Evolutionary conservation across 2,888 invertebrate genomes (phyloP), one percentile per base, ranked within the genome.

Genomic region (Creontiades dilutus): DNA sequence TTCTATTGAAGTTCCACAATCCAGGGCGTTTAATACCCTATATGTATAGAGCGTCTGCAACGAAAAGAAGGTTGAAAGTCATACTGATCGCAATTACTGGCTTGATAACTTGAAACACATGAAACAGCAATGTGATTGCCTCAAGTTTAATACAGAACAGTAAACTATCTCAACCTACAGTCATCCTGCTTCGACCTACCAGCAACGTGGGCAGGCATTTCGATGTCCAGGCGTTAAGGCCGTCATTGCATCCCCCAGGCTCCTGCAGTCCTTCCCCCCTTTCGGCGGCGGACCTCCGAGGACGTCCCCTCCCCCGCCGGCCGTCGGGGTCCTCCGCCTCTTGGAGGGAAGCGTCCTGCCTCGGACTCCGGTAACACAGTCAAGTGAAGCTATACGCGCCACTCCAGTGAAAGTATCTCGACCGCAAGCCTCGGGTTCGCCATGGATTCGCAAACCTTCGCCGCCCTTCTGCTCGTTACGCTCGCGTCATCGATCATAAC

Each of bases 351-450:
- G 23, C 19, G 23, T 47, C 55, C 52, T 82, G 82, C 23, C 48
- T 37, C 23, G 48, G 47, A 82, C 52, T n/a, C 23, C 82, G 78
- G 46, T 46, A 37, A 47, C 82, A 23, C 82, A 48, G 82, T 52
- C 82, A 52, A 82, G 78, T 47, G 61, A 78, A 78, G 37, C 46
- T 46, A 78, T 37, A 78, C 68, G 86, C 86, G 76, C 86, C 75
- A 86, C 86, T 86, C 47, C 75, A 86, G 86, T 86, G 86, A 86
- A 86, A 86, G 86, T 86, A 86, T 86, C 48, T 19, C 86, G 76
- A 86, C 37, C 68, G 61, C 86, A 27, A 75, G 75, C 27, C 52
- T 19, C 68, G 76, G 85, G 86, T 75, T 86, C 68, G 86, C 86
- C 76, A 86, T 86, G 86, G 75, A 86, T 86, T 86, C 86, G 86